Base-by-base conservation (phyloP, 2,888 invertebrate species). In the Aplocera efformata region DNA sequence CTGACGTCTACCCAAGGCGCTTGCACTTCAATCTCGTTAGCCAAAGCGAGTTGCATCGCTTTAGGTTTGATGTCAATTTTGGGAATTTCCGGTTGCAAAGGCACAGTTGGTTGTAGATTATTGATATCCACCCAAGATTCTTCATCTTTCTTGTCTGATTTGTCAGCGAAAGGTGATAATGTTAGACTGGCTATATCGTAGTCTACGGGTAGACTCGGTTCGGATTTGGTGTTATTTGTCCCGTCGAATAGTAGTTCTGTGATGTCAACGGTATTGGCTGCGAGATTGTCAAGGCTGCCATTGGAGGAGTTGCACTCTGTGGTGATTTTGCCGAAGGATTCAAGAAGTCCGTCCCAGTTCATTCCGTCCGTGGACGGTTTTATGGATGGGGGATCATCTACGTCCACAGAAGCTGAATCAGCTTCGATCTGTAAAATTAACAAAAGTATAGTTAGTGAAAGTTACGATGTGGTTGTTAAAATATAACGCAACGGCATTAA, bases 1-100 rank as follows among this genome's bases (percentile, higher is more conserved):
- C 91, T 92, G 0, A 93, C 93, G 62, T 94, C 93, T 1, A 93
- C 89, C 94, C 94, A 94, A 0, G 93, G 92, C 0, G 92, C 90
- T 46, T 94, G 92, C 25, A 93, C 85, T 72, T 94, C 94, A 50
- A 94, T 91, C 63, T 94, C 94, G 22, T 93, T 92, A 0, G 94
- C 94, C 56, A 93, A 80, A 2, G 94, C 93, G 56, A 94, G 74
- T 61, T 94, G 92, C 56, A 94, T 88, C 0, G 94, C 94, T 74
- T 80, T 81, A 1, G 81, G 68, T 61, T 75, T 78, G 1, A 79
- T 58, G 58, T 81, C 79, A 26, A 75, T 58, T 58, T 76, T 80
- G 0, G 49, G 43, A n/a, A 48, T 43, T 32, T 53, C 48, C 25
- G 54, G 24, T 45, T 55, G 42, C 6, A 64, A 32, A 0, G 65